Conservation (phyloP, 2,113 vertebrate species). For the Rhizomys pruinosus region DNA sequence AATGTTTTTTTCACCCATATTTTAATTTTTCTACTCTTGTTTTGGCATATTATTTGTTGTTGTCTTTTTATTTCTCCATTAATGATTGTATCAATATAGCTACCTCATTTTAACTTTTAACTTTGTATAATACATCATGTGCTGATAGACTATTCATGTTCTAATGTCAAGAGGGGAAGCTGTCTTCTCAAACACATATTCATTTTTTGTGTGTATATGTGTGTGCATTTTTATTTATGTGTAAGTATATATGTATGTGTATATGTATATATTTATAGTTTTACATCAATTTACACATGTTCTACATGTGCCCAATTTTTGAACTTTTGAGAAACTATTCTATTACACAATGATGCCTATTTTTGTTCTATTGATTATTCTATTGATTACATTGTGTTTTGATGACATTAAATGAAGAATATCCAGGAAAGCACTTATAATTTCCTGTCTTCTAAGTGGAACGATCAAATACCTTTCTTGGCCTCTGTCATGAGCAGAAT, state of each 20-base stretch:
- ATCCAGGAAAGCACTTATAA: not conserved
- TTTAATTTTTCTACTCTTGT: not conserved
- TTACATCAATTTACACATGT: too few species aligned
- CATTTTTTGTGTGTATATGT: not conserved
- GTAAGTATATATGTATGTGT: too few species aligned
- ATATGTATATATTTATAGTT: too few species aligned
- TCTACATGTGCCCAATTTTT: not conserved
- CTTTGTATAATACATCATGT: not conserved
- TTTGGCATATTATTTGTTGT: conserved; percentile 1
- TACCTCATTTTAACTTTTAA: conserved; percentile 2
- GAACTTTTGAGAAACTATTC: not conserved
- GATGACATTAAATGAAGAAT: not conserved
- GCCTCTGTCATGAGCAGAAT: not conserved
- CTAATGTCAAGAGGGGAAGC: not conserved
- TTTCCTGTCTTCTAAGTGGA: too few species aligned
- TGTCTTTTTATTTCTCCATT: not conserved
- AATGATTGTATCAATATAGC: not conserved
- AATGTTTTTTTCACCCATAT: not conserved
- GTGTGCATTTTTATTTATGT: too few species aligned
- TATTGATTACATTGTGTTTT: not conserved
- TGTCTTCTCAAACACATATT: not conserved
- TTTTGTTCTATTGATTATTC: too few species aligned
- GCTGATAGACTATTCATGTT: not conserved
- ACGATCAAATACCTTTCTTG: not conserved
- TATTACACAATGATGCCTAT: too few species aligned